Evolutionary conservation across 2,888 invertebrate species (phyloP).

Genomic region (Polia nebulosa): DNA sequence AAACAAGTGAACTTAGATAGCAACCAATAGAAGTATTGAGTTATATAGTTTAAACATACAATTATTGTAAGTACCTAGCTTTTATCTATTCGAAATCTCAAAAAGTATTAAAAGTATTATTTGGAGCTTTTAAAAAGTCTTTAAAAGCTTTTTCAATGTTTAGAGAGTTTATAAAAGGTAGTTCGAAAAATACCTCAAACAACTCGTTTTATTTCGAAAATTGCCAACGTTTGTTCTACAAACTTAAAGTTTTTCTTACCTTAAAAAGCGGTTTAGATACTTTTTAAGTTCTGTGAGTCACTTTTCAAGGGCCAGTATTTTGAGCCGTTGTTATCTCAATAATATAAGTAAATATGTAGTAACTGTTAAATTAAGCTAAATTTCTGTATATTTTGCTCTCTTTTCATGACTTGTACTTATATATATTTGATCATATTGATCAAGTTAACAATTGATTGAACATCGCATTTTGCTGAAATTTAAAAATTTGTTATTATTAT

Average conservation of each 20-base stretch:
- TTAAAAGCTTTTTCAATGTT: conserved; percentile 2
- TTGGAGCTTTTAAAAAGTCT: not conserved
- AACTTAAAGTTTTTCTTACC: conserved; percentile 2
- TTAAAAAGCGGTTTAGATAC: not conserved
- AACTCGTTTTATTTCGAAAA: conserved; percentile 1
- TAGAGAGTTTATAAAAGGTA: not conserved
- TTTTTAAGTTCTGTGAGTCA: not conserved
- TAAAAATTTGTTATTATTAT: too few relatives aligned
- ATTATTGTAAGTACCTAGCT: not conserved
- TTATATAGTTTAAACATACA: not conserved
- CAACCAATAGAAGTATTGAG: not conserved
- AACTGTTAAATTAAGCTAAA: too few relatives aligned
- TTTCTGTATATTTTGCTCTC: too few relatives aligned
- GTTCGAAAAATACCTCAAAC: not conserved
- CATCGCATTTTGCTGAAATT: too few relatives aligned
- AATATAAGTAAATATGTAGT: too few relatives aligned
- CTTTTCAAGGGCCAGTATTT: too few relatives aligned
- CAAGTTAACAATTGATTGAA: too few relatives aligned
- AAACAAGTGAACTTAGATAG: not conserved
- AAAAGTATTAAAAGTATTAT: not conserved
- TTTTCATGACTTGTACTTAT: too few relatives aligned
- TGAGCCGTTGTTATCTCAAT: too few relatives aligned
- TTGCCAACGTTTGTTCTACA: not conserved
- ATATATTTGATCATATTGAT: too few relatives aligned
- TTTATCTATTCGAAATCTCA: not conserved